Percentiles rank a stretch among this genome's conserved stretches.
Conservation (phyloP, 2,797 vertebrate genomes). For the Naso thynnoides region DNA sequence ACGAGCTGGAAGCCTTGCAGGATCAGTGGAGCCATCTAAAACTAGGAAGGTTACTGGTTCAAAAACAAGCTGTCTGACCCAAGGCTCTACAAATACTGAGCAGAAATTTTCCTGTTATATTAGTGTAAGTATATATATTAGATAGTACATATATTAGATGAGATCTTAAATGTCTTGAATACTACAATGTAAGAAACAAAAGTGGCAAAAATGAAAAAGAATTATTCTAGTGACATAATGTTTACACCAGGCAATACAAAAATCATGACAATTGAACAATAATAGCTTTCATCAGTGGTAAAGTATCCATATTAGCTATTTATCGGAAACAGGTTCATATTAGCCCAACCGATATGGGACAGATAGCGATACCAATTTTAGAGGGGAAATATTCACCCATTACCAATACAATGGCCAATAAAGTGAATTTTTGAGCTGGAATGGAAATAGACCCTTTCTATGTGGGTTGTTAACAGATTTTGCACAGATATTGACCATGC, state of each 20-base stretch:
- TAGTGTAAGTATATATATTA: not conserved
- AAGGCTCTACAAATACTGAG: not conserved
- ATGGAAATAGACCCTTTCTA: too few relatives aligned
- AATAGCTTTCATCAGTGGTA: not conserved
- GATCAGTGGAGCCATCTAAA: slow-evolving; percentile 44
- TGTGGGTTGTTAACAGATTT: too few relatives aligned
- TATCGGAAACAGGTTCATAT: too few relatives aligned
- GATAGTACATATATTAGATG: not conserved
- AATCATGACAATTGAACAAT: not conserved
- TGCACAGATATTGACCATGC: too few relatives aligned
- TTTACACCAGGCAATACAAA: not conserved
- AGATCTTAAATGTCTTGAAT: slow-evolving; percentile 12
- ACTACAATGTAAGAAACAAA: not conserved
- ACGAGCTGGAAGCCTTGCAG: slow-evolving; percentile 58
- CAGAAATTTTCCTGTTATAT: not conserved
- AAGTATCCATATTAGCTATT: too few relatives aligned
- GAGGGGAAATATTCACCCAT: too few relatives aligned
- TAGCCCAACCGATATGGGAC: too few relatives aligned
- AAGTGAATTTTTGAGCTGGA: too few relatives aligned
- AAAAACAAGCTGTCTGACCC: slow-evolving; percentile 38
- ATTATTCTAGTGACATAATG: not conserved
- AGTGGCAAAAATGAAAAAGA: not conserved
- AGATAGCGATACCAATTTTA: too few relatives aligned
- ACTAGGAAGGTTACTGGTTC: slow-evolving; percentile 46
- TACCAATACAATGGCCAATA: too few relatives aligned